Conservation (phyloP, 2,888 invertebrate species). For the Dysmachus trigonus region DNA sequence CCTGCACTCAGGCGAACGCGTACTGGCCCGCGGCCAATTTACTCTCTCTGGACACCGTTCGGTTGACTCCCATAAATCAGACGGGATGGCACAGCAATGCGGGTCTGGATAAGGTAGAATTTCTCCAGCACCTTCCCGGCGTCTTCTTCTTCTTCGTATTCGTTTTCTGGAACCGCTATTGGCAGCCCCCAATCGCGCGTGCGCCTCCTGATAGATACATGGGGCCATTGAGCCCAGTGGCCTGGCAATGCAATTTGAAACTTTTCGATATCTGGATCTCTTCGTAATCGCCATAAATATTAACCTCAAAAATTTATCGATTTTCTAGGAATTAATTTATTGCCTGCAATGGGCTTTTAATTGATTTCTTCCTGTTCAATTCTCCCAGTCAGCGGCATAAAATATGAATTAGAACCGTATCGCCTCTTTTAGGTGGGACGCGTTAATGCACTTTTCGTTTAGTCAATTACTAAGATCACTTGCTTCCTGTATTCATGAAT, state of each 20-base stretch:
- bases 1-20: not conserved
- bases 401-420: not conserved
- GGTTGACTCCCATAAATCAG: not conserved
- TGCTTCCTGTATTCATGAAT: not conserved
- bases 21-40: not conserved
- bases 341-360: not conserved
- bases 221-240: not conserved
- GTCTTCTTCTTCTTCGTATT: not conserved
- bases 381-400: not conserved
- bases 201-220: not conserved
- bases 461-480: not conserved
- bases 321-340: constrained; percentile 13
- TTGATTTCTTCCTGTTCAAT: not conserved
- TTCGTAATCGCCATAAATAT: constrained; percentile 1
- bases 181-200: not conserved
- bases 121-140: not conserved
- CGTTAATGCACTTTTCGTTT: not conserved
- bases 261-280: not conserved
- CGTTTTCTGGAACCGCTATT: not conserved
- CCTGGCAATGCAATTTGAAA: not conserved
- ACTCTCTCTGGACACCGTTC: not conserved
- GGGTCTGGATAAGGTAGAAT: not conserved
- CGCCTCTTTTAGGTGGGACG: not conserved
- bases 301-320: not conserved
- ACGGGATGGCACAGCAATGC: not conserved